Conservation (phyloP, 2,797 vertebrate species). For the Phyllotis vaccarum region DNA sequence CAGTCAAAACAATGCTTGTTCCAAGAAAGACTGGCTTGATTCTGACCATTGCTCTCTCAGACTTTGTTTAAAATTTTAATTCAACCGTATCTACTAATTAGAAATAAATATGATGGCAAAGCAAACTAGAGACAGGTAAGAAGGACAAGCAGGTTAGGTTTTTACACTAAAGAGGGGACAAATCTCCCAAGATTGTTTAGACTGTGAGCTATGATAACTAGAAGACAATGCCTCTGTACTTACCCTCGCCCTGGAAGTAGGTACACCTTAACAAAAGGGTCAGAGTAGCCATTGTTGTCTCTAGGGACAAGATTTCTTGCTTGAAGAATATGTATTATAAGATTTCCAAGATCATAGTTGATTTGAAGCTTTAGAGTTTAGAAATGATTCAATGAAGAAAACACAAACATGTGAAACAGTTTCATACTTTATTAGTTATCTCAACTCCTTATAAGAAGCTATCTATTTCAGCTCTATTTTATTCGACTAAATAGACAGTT, state of each 20-base stretch:
- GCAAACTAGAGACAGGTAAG: constrained; percentile 21
- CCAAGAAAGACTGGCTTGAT: background rate
- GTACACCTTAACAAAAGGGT: constrained; percentile 99
- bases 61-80: constrained; percentile 19
- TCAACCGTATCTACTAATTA: background rate
- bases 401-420: background rate
- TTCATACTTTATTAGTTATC: background rate
- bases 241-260: constrained; percentile 99
- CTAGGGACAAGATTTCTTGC: constrained; percentile 96
- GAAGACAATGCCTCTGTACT: constrained; percentile 83
- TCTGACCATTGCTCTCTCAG: background rate
- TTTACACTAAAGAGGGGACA: background rate
- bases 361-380: constrained; percentile 94
- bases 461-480: constrained; percentile 30
- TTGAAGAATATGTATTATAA: constrained; percentile 98
- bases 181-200: background rate
- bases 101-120: background rate
- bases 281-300: constrained; percentile 98
- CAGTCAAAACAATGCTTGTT: background rate
- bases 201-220: background rate
- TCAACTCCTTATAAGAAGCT: background rate
- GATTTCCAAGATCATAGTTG: constrained; percentile 98
- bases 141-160: background rate
- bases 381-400: constrained; percentile 67
- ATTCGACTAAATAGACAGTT: constrained; percentile 60